A percentile compares a stretch with the other conserved stretches of the same genome.
Conservation (phyloP, 2,113 vertebrate genomes). For the Dromaius novaehollandiae region DNA sequence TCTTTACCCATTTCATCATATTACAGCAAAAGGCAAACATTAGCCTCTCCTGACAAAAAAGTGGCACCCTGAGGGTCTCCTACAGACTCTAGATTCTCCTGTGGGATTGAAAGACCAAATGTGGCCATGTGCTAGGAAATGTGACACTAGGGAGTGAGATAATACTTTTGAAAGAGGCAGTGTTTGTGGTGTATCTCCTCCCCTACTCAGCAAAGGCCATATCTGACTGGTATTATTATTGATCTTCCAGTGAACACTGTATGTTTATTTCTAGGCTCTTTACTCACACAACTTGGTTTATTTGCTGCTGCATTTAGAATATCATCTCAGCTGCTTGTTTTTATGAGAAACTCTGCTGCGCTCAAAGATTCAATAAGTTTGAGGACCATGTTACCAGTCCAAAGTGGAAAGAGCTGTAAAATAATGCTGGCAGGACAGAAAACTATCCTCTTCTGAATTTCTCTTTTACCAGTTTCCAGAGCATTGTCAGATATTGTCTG, state of each 20-base stretch:
- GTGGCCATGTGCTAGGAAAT: background rate
- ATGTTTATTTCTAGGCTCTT: background rate
- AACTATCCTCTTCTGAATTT: background rate
- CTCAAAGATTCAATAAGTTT: background rate
- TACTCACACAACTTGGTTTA: background rate
- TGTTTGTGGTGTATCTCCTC: background rate
- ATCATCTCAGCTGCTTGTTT: accelerated
- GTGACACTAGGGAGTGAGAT: background rate
- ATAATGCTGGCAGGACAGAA: background rate
- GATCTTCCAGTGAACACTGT: background rate
- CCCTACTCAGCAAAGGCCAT: background rate
- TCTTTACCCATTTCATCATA: background rate
- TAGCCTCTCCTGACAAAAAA: background rate
- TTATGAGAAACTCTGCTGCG: background rate
- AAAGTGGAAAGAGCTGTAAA: background rate
- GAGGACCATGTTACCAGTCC: background rate
- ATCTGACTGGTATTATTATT: background rate
- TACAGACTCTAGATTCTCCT: background rate
- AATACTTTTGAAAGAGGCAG: background rate
- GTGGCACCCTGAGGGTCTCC: background rate
- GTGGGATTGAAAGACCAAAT: background rate
- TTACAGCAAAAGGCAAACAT: background rate
- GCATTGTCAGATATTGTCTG: background rate
- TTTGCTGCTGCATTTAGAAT: background rate
- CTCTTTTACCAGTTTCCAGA: background rate